phyloP scores from a whole-genome alignment of 2,113 vertebrate species.

The Brachirus orientalis region DNA sequence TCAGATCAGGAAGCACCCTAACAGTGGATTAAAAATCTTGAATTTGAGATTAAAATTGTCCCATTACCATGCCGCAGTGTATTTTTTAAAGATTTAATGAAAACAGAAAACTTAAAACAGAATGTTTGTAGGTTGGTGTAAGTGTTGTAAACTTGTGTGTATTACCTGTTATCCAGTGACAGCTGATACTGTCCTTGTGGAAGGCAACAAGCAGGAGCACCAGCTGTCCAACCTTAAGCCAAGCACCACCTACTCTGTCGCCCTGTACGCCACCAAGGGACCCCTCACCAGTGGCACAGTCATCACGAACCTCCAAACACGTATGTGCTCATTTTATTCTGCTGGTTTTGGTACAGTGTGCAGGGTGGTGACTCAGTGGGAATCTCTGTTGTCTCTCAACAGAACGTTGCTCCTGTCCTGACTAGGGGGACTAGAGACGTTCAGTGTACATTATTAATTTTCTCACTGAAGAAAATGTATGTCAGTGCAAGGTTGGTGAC shows the following conservation, averaged over 20 bases:
- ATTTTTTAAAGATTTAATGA: conserved; percentile 9
- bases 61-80: not conserved
- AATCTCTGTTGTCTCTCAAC: conserved; percentile 4
- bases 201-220: conserved; percentile 89
- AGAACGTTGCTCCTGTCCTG: not conserved
- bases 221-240: conserved; percentile 89
- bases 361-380: not conserved
- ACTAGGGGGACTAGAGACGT: not conserved
- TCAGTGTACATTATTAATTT: conserved; percentile 18
- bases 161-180: conserved; percentile 79
- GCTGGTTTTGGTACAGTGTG: not conserved
- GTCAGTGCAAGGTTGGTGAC: no score
- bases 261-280: conserved; percentile 90
- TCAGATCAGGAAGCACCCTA: not conserved
- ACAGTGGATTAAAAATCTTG: not conserved
- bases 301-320: conserved; percentile 91
- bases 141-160: not conserved
- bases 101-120: conserved; percentile 4
- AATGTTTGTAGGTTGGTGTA: conserved; percentile 6
- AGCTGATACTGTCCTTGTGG: conserved; percentile 92
- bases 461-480: no score
- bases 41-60: not conserved
- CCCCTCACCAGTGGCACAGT: conserved; percentile 90
- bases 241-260: conserved; percentile 88
- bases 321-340: conserved; percentile 78